phyloP scores from a whole-genome alignment of 2,113 vertebrate genomes.

The Ifrita kowaldi region DNA sequence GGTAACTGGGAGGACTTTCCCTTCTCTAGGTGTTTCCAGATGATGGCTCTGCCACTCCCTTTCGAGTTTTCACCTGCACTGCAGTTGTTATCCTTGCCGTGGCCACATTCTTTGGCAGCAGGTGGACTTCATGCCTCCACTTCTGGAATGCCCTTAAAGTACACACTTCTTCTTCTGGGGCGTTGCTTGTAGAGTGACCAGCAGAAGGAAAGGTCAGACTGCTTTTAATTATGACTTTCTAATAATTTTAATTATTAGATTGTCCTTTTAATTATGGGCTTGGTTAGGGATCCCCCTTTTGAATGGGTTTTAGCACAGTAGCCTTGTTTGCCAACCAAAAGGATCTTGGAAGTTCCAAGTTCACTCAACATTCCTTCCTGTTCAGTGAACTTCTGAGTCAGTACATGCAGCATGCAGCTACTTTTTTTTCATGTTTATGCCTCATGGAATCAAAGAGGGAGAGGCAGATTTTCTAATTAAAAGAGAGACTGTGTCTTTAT shows the following conservation, averaged over 20 bases:
- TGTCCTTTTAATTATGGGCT: background rate
- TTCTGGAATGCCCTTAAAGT: background rate
- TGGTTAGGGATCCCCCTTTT: background rate
- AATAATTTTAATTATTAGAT: background rate
- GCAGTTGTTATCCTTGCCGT: background rate
- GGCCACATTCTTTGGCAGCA: background rate
- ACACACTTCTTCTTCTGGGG: fast-evolving
- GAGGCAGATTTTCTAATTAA: constrained; percentile 1
- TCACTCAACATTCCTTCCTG: background rate
- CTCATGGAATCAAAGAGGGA: background rate
- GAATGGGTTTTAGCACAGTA: background rate
- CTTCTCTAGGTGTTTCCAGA: background rate
- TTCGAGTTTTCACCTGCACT: background rate
- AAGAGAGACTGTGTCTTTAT: background rate
- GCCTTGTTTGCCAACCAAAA: background rate
- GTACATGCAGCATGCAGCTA: background rate
- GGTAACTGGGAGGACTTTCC: background rate
- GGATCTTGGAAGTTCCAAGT: background rate
- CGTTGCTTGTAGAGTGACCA: background rate
- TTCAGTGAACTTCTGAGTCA: background rate
- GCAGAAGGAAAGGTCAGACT: background rate
- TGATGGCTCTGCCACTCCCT: background rate
- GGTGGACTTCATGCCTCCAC: background rate
- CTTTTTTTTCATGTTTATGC: background rate
- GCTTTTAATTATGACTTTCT: background rate